A percentile compares a stretch with the other conserved stretches of the same genome.
Evolutionary conservation across 2,888 invertebrate genomes (phyloP).

Genomic region (Lacanobia oleracea): DNA sequence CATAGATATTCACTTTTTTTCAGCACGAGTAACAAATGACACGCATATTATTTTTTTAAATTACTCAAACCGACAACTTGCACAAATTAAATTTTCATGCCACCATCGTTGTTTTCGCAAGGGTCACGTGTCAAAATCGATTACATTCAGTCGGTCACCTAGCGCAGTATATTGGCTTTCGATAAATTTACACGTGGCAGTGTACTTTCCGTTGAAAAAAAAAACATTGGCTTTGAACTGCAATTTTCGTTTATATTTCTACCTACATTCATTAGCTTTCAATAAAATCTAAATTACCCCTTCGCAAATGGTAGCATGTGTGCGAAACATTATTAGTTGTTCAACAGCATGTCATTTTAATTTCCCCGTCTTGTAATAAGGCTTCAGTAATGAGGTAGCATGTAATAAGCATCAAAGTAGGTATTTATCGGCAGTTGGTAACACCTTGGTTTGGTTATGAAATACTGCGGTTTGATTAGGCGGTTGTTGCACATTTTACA

Average conservation of each 20-base stretch:
- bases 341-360: constrained; percentile 7
- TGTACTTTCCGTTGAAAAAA: neutral
- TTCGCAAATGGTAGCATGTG: neutral
- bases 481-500: constrained; percentile 24
- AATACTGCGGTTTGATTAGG: constrained; percentile 29
- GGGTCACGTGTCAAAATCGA: constrained; percentile 50
- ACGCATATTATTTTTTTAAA: neutral
- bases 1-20: neutral
- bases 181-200: constrained; percentile 1
- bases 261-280: too few relatives aligned
- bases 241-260: neutral
- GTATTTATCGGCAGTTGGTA: constrained; percentile 29
- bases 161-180: constrained; percentile 3
- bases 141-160: constrained; percentile 35
- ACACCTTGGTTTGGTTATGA: constrained; percentile 54
- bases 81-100: constrained; percentile 47
- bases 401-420: neutral
- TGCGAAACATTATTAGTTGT: neutral
- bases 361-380: constrained; percentile 8
- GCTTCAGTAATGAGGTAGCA: constrained; percentile 6
- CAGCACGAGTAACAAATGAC: constrained; percentile 45
- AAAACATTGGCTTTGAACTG: neutral
- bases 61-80: neutral
- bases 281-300: neutral
- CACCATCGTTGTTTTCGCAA: constrained; percentile 33